Conservation (phyloP, 2,113 vertebrate species). For the Meleagris gallopavo region DNA sequence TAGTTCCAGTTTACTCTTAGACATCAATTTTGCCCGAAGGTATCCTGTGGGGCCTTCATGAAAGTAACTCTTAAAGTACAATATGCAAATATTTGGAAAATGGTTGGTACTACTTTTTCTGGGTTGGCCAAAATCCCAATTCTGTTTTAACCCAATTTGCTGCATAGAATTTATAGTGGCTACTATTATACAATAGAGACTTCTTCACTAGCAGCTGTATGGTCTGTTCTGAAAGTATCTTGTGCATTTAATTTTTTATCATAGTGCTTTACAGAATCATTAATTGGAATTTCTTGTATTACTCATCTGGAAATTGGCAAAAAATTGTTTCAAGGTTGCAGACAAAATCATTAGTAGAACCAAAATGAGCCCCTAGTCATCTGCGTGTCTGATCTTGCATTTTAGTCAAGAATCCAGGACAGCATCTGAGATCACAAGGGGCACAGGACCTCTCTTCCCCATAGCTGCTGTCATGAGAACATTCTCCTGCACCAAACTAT, state of each 20-base stretch:
- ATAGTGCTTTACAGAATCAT: neutral
- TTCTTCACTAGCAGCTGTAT: neutral
- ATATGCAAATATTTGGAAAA: neutral
- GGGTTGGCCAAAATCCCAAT: neutral
- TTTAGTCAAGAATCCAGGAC: neutral
- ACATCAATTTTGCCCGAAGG: neutral
- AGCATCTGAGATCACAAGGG: neutral
- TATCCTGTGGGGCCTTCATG: neutral
- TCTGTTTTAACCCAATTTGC: neutral
- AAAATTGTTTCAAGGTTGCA: neutral
- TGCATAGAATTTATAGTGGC: neutral
- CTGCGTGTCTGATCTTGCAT: neutral
- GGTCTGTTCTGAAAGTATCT: neutral
- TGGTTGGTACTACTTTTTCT: neutral
- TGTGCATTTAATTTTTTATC: neutral
- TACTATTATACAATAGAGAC: neutral
- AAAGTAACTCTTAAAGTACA: neutral
- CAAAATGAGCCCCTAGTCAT: neutral
- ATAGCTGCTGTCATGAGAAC: neutral
- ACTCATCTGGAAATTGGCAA: neutral
- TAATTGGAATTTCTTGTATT: neutral
- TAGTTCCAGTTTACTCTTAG: neutral
- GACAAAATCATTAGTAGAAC: neutral
- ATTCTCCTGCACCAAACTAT: neutral
- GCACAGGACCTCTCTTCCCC: neutral